A percentile compares a stretch with the other conserved stretches of the same genome.
phyloP scores from a whole-genome alignment of 2,888 invertebrate species.

The Conistra vaccinii region DNA sequence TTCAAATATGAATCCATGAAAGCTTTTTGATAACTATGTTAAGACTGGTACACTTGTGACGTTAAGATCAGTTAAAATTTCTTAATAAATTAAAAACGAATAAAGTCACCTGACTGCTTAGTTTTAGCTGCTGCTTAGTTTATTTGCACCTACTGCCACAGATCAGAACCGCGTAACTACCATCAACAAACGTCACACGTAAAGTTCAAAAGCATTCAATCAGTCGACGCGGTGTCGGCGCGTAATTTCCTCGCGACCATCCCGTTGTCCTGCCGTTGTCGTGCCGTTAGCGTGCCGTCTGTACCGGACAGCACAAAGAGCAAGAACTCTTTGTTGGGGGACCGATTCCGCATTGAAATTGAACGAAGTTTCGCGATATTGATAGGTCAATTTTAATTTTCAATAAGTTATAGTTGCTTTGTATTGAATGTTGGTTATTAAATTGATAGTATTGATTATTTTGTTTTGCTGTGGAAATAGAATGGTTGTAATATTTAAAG shows the following conservation, averaged over 20 bases:
- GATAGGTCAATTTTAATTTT: constrained; percentile 66
- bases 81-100: too few relatives aligned
- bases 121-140: neutral
- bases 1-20: neutral
- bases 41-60: too few relatives aligned
- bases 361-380: constrained; percentile 59
- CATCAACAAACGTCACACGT: constrained; percentile 3
- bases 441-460: neutral
- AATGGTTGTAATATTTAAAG: neutral
- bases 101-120: too few relatives aligned
- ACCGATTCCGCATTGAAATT: constrained; percentile 61
- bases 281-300: constrained; percentile 60
- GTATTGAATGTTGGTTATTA: neutral
- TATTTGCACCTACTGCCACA: neutral
- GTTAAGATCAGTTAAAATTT: neutral
- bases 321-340: constrained; percentile 64
- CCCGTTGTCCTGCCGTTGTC: constrained; percentile 58
- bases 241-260: constrained; percentile 66
- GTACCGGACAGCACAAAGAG: constrained; percentile 64
- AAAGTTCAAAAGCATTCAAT: constrained; percentile 62
- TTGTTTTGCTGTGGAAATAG: neutral
- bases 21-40: neutral
- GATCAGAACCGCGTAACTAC: constrained; percentile 13
- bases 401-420: constrained; percentile 38
- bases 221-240: constrained; percentile 56